Evolutionary conservation across 2,113 vertebrate species (phyloP).

Genomic region (Alethe castanea): DNA sequence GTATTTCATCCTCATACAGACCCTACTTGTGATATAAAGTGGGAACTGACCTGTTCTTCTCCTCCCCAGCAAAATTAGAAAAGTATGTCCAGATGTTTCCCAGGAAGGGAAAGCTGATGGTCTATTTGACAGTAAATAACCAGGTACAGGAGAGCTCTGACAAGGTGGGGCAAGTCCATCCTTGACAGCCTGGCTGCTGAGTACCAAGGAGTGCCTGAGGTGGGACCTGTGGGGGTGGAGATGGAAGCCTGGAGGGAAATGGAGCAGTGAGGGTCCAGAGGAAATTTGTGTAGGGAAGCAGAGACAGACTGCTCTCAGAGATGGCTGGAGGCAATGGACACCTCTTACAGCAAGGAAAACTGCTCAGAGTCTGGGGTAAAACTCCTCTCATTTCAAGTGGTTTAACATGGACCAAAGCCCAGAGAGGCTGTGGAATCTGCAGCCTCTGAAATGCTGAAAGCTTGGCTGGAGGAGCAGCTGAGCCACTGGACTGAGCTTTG

Average conservation of each 20-base stretch:
- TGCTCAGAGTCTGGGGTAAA: not conserved
- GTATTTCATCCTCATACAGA: not conserved
- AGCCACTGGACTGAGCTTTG: not conserved
- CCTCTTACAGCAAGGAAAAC: not conserved
- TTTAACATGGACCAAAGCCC: not conserved
- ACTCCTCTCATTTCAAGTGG: not conserved
- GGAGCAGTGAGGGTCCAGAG: not conserved
- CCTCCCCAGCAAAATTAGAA: not conserved
- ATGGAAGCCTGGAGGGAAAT: not conserved
- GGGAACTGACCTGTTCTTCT: not conserved
- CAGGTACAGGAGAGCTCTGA: not conserved
- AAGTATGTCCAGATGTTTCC: not conserved
- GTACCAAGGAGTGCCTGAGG: too few species aligned
- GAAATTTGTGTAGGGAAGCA: not conserved
- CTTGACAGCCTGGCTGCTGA: not conserved
- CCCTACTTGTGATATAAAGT: rapidly evolving
- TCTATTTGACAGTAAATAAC: not conserved
- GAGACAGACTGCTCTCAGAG: not conserved
- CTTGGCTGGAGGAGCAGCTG: not conserved
- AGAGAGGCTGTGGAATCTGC: not conserved
- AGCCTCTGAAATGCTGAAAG: not conserved
- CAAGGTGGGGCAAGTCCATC: not conserved
- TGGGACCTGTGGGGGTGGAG: not conserved
- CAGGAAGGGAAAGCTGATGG: not conserved
- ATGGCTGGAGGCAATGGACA: not conserved